phyloP scores from a whole-genome alignment of 2,797 vertebrate genomes.

The Enteromius anoplus region DNA sequence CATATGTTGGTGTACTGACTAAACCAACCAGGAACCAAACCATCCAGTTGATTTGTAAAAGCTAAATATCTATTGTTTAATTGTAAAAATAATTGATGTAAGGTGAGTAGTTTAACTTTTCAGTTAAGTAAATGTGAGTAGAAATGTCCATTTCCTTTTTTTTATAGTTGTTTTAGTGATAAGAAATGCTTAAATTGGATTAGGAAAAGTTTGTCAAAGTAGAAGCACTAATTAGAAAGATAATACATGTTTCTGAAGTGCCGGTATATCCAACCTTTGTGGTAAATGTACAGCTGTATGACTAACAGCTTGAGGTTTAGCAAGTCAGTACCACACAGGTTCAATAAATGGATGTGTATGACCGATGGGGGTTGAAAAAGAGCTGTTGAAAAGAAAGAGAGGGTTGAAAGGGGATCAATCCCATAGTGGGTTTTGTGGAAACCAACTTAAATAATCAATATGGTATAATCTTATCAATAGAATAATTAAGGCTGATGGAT shows the following conservation, averaged over 20 bases:
- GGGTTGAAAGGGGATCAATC: conserved; percentile 32
- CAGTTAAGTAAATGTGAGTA: neutral
- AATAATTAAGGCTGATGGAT: conserved; percentile 6
- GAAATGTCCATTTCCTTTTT: neutral
- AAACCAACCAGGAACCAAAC: neutral
- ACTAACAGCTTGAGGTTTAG: conserved; percentile 53
- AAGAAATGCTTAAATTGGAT: neutral
- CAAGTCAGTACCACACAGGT: conserved; percentile 60
- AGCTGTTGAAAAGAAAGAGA: conserved; percentile 14
- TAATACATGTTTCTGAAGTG: neutral
- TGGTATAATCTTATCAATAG: conserved; percentile 1
- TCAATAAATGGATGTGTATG: conserved; percentile 76
- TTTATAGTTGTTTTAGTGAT: neutral
- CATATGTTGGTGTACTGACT: neutral
- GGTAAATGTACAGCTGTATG: conserved; percentile 37
- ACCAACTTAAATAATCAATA: conserved; percentile 29
- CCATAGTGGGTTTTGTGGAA: neutral
- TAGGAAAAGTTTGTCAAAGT: neutral
- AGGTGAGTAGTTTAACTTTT: neutral
- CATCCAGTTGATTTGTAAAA: neutral
- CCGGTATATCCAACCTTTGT: neutral
- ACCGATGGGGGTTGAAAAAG: conserved; percentile 29
- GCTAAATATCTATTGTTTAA: neutral
- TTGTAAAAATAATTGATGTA: neutral
- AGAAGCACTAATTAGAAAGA: neutral